Conservation (phyloP, 2,113 vertebrate genomes). For the Pseudorasbora parva region DNA sequence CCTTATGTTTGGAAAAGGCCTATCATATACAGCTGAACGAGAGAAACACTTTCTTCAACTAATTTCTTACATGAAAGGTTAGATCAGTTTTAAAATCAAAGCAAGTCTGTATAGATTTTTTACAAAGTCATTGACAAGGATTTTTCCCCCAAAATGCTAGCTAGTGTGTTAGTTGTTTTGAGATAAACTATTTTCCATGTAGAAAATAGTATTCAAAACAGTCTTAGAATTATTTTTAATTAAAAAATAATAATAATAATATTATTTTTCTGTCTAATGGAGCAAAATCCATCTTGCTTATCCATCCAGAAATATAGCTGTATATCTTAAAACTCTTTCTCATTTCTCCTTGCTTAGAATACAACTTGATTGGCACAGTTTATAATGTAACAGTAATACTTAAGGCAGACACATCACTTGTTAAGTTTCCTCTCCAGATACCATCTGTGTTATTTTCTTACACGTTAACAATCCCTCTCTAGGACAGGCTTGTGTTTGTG, state of each 20-base stretch:
- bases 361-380: background rate
- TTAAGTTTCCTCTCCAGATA: background rate
- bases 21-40: background rate
- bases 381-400: background rate
- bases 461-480: slow-evolving; percentile 18
- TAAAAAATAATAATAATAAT: background rate
- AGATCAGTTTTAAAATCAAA: background rate
- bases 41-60: background rate
- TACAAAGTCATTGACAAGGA: background rate
- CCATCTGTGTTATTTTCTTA: slow-evolving; percentile 21
- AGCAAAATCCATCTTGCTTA: background rate
- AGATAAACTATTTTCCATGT: too few relatives aligned
- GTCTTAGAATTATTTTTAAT: background rate
- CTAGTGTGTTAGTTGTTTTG: too few relatives aligned
- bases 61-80: background rate
- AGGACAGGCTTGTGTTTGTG: slow-evolving; percentile 32
- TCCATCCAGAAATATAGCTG: background rate
- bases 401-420: background rate
- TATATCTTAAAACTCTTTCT: background rate
- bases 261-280: background rate
- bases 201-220: background rate
- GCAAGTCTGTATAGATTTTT: background rate
- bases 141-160: background rate
- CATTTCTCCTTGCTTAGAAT: background rate
- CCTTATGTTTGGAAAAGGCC: background rate